Base-by-base conservation (phyloP, 1,140 invertebrate species). In the Carposina sasakii region DNA sequence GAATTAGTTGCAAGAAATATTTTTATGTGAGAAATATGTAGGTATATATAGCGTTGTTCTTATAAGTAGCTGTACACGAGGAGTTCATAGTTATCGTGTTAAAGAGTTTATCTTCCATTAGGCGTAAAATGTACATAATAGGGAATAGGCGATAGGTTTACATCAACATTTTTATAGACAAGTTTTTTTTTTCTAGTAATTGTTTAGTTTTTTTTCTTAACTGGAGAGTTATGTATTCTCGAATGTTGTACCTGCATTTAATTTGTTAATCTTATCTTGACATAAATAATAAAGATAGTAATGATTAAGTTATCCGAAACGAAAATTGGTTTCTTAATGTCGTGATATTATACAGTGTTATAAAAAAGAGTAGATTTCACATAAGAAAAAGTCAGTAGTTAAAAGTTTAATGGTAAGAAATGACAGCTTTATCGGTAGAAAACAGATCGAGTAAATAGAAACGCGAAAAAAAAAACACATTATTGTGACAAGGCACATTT, bases 191-290 rank as follows among this genome's bases (percentile, higher is more conserved):
- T 74, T 76, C 68, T 79, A 72, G 76, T 79, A 73, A 75, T 79
- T 67, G 72, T 79, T 76, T 81, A 74, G 71, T 71, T 76, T n/a
- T n/a, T n/a, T n/a, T 81, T 77, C 63, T 79, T 72, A 74, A 78
- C 70, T 75, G 69, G 81, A 82, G 81, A 86, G 81, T 78, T 71
- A 73, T 58, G 65, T 69, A 82, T 85, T 83, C 85, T 86, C 83
- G 85, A 85, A 83, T 84, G 72, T 84, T 85, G 85, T 86, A 86
- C 85, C 85, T 86, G 85, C 83, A 85, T 86, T 85, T 85, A 84
- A 70, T 81, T 83, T 75, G 70, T 79, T 81, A 71, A 70, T 78
- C 71, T 61, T 62, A 64, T 60, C 58, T 84, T 77, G 76, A 81
- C 75, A 81, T 81, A 78, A 74, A 74, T 79, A 76, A 77, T 76